phyloP scores from a whole-genome alignment of 1,140 invertebrate species.

The Pseudomyrmex dendroicus region DNA sequence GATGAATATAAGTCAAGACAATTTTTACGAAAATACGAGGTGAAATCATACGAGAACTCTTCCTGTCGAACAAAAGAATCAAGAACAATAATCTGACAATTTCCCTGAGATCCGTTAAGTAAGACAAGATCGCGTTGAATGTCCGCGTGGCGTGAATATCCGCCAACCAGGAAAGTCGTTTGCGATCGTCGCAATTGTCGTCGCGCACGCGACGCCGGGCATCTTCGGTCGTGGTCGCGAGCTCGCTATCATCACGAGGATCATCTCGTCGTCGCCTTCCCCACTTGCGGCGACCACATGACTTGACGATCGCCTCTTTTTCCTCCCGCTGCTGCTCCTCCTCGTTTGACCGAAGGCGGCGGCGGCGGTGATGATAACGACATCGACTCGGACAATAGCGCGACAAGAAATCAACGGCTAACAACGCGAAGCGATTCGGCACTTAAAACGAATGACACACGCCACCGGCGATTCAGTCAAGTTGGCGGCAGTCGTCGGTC shows the following conservation, averaged over 20 bases:
- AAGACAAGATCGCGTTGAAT: conserved; percentile 43
- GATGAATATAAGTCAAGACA: background rate
- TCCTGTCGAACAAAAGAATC: background rate
- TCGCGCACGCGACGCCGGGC: background rate
- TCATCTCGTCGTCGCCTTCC: conserved; percentile 37
- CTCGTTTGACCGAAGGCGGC: conserved; percentile 64
- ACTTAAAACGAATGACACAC: conserved; percentile 63
- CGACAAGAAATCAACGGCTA: conserved; percentile 62
- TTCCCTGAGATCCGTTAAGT: background rate
- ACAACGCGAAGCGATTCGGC: conserved; percentile 71
- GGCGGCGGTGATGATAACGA: conserved; percentile 62
- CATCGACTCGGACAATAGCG: conserved; percentile 51
- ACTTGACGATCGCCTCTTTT: conserved; percentile 61
- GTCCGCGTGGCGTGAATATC: conserved; percentile 33
- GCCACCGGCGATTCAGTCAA: conserved; percentile 57
- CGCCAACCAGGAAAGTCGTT: conserved; percentile 44
- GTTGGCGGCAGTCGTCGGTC: conserved; percentile 40
- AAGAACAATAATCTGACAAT: no score
- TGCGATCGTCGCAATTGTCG: conserved; percentile 19
- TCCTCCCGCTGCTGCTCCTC: conserved; percentile 66
- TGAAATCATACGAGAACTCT: background rate
- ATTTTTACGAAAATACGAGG: background rate
- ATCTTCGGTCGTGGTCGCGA: background rate
- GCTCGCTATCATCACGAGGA: conserved; percentile 31
- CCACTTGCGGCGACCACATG: conserved; percentile 65